Evolutionary conservation across 2,888 invertebrate species (phyloP), one percentile per base, ranked within the genome.

Genomic region (Tipula helvola): DNA sequence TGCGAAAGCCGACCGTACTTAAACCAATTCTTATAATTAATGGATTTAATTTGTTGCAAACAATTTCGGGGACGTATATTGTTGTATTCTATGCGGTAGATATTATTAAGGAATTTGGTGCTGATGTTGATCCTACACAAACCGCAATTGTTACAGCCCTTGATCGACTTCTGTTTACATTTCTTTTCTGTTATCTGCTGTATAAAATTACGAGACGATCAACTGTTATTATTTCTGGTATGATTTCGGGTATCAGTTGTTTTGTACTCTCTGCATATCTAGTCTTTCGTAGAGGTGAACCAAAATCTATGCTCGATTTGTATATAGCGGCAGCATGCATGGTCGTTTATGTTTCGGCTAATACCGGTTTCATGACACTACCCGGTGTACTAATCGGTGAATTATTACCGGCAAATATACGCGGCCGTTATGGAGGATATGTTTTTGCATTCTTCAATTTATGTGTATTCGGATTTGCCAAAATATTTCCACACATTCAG

Each of bases 1-100:
- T 93, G 87, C 91, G 91, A 13, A 91, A 94, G 86, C 92, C 94
- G 0, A 93, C 94, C 28, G 94, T 95, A 0, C 90, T 95, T 5
- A 96, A 96, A 89, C 96, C 96, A 0, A 92, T 96, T 86, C 90
- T 95, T 10, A 94, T 96, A 84, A 95, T 96, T 89, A 95, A 95
- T 89, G 92, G 94, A 0, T 96, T 96, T 91, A 95, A 95, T 90
- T 90, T 95, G 88, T 92, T 96, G 88, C 96, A 96, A 90, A 94
- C 95, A 88, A 91, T 95, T 83, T 95, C 95, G 5, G 96, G 96
- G 86, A 96, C 96, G 18, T 96, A 95, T 89, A 93, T 96, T 13
- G 93, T 96, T 87, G 95, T 96, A 87, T 96, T 96, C 91, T 96
- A 96, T 89, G 96, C 96, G 0, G 95, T 96, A 0, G 95, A 96